Evolutionary conservation across 2,888 invertebrate species (phyloP).

Genomic region (Philereme vetulata): DNA sequence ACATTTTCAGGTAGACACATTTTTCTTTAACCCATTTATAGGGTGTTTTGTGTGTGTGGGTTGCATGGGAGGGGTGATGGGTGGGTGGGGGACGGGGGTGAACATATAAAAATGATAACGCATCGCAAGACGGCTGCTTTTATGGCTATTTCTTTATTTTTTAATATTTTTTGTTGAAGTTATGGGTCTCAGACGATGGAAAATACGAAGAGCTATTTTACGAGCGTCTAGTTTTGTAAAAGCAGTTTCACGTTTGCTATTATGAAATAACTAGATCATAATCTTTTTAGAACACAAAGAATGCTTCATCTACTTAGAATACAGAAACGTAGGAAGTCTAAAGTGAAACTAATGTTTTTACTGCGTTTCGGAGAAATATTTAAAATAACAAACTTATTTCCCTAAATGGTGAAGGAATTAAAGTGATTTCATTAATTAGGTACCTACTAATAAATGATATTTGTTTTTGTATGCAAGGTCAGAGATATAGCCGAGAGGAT

Average conservation of each 20-base stretch:
- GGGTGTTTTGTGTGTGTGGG: constrained; percentile 66
- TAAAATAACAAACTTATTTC: no score
- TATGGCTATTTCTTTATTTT: constrained; percentile 82
- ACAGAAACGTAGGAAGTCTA: no score
- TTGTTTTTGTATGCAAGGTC: no score
- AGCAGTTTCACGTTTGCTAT: constrained; percentile 11
- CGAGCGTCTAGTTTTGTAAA: constrained; percentile 33
- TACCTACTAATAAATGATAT: no score
- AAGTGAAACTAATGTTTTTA: no score
- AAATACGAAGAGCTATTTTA: constrained; percentile 33
- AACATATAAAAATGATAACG: constrained; percentile 84
- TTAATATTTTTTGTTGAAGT: constrained; percentile 78
- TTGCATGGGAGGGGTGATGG: constrained; percentile 59
- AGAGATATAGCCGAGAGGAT: no score
- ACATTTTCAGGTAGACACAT: constrained; percentile 84
- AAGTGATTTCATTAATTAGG: no score
- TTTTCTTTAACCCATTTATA: constrained; percentile 84
- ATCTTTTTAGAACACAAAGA: not conserved
- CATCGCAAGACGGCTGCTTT: constrained; percentile 84
- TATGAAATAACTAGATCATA: constrained; percentile 6
- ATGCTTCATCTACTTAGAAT: not conserved
- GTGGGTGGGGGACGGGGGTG: constrained; percentile 61
- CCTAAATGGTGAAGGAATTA: no score
- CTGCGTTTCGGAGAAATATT: no score
- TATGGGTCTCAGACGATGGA: constrained; percentile 36